Evolutionary conservation across 64 coral and sea anemone species (phyloP), one percentile per base, ranked within the genome.

Genomic region (Montipora capricornis): DNA sequence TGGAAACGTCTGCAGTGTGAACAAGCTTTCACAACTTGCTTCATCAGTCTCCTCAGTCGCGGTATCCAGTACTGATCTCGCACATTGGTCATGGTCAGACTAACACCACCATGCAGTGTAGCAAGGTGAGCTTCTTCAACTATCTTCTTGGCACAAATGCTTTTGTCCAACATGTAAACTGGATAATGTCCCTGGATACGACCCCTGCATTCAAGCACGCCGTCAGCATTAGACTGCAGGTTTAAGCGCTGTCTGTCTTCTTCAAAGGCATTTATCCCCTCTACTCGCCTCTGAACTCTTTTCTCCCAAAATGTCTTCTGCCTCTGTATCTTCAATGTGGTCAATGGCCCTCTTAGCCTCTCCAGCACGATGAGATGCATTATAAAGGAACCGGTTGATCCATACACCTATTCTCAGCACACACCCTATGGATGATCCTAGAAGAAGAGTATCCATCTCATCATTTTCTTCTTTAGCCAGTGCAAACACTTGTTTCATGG

Each of bases 321-420:
- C n/a, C 4, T 19, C 73, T 95, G 37, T 45, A 91, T 90, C 19
- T 93, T 76, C 74, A 80, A 62, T 69, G 91, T 87, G 9, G 81
- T 78, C 64, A 78, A 17, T 8, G 91, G 82, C 79, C 91, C 82
- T n/a, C 37, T 64, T 19, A 29, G 29, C 29, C 7, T 60, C 6
- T 11, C 55, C 71, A 14, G 7, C 5, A 8, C 45, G 10, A 3
- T 84, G 29, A 45, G 73, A 67, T 37, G 81, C 26, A 64, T 93
- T 93, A 70, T 87, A 37, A 13, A 66, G 60, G 82, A 93, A 87
- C 51, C 82, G 82, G 48, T 49, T 76, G 81, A 87, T 52, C 82
- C 91, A 93, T 16, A 74, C 71, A 87, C 91, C 52, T 67, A 93
- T 29, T 44, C 91, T 93, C 73, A 93, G 26, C 53, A 74, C 79